Conservation (phyloP, 2,888 invertebrate genomes). For the Scaptodrosophila latifasciaeformis region DNA sequence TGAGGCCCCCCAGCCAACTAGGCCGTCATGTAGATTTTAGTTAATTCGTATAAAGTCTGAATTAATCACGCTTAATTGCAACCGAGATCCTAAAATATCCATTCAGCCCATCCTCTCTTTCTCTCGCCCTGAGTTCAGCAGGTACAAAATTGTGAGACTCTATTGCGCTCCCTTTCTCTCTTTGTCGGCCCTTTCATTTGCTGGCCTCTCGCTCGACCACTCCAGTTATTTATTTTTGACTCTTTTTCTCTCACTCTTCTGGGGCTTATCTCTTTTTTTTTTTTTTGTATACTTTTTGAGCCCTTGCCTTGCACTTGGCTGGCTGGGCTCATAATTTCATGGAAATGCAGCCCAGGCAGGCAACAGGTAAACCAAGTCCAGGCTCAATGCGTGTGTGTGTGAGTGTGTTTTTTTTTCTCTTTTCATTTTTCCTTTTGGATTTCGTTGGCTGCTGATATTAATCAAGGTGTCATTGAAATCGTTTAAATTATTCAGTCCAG, state of each 20-base stretch:
- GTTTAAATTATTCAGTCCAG: constrained; percentile 68
- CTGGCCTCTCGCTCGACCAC: constrained; percentile 1
- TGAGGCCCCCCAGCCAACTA: background rate
- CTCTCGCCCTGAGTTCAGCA: background rate
- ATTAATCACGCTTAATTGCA: constrained; percentile 67
- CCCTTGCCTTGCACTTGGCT: constrained; percentile 25
- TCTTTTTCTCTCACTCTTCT: too few species aligned
- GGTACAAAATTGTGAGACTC: too few species aligned
- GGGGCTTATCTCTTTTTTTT: too few species aligned
- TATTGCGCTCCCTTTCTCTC: constrained; percentile 6
- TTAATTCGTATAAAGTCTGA: constrained; percentile 66
- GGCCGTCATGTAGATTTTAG: constrained; percentile 46
- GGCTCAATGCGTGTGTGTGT: too few species aligned
- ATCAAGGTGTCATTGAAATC: constrained; percentile 74
- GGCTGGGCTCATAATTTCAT: constrained; percentile 61
- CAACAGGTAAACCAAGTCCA: background rate
- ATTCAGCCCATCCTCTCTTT: background rate
- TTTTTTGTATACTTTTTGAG: constrained; percentile 62
- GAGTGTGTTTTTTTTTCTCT: constrained; percentile 7
- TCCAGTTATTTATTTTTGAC: constrained; percentile 61
- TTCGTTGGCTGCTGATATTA: constrained; percentile 65
- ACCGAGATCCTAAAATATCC: background rate
- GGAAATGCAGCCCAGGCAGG: constrained; percentile 39
- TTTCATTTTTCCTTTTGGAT: constrained; percentile 11
- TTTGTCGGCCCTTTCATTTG: background rate